phyloP scores from a whole-genome alignment of 2,113 vertebrate species.

The Ovis aries region DNA sequence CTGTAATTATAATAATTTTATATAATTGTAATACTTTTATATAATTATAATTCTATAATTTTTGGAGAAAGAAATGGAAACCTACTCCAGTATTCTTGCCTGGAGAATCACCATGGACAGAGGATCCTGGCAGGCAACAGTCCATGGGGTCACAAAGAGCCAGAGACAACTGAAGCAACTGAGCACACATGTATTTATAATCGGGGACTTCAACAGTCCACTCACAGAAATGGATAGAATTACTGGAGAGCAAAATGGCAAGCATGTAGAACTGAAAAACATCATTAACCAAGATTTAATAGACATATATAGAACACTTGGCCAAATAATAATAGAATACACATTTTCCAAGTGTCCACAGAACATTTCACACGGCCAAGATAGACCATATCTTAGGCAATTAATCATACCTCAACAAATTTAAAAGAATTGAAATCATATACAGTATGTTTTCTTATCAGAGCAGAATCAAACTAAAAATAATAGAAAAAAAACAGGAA shows the following conservation, averaged over 20 bases:
- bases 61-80: neutral
- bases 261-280: neutral
- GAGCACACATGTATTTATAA: neutral
- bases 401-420: neutral
- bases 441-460: neutral
- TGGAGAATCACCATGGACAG: neutral
- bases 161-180: neutral
- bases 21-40: neutral
- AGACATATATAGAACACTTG: neutral
- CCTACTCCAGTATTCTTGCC: neutral
- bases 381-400: neutral
- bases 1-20: neutral
- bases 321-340: neutral
- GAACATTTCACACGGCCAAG: neutral
- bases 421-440: neutral
- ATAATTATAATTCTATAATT: neutral
- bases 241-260: neutral
- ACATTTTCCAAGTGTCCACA: neutral
- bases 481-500: neutral
- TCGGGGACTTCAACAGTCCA: neutral
- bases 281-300: neutral
- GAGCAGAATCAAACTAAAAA: neutral
- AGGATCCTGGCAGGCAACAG: neutral
- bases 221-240: neutral
- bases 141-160: neutral